Percentiles rank a stretch among this genome's conserved stretches.
phyloP scores from a whole-genome alignment of 2,113 vertebrate species.

The Xenotilapia longispinis region DNA sequence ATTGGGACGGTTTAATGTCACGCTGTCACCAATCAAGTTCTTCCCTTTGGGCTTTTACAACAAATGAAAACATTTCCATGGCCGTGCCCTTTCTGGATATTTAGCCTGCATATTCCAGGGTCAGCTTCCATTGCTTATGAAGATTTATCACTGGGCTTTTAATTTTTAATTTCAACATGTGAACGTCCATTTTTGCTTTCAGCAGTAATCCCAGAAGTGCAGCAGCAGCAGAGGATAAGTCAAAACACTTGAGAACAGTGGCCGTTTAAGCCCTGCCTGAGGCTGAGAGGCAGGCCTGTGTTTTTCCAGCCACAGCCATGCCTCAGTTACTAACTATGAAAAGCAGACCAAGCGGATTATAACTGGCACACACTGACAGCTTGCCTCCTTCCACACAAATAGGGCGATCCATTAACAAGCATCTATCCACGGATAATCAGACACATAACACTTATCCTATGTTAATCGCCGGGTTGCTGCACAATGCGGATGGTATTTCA shows the following conservation, averaged over 20 bases:
- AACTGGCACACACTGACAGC: neutral
- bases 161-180: neutral
- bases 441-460: constrained; percentile 17
- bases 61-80: neutral
- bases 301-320: constrained; percentile 30
- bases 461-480: constrained; percentile 26
- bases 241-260: constrained; percentile 20
- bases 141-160: neutral
- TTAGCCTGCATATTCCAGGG: neutral
- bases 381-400: constrained; percentile 2
- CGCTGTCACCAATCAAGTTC: constrained; percentile 2
- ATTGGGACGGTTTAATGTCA: neutral
- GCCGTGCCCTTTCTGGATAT: neutral
- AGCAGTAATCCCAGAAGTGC: neutral
- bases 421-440: neutral
- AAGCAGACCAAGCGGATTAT: constrained; percentile 41
- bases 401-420: constrained; percentile 20
- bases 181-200: neutral
- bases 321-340: constrained; percentile 20
- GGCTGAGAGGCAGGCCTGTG: constrained; percentile 35
- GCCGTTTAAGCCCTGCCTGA: constrained; percentile 24
- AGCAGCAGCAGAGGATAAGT: constrained; percentile 10
- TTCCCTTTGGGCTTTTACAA: neutral
- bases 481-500: constrained; percentile 38
- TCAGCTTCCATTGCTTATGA: neutral